These are phyloP conservation scores for Mimas tiliae DNA, from an alignment of 2,888 invertebrate genomes.

Conservation along the genomic window DNA sequence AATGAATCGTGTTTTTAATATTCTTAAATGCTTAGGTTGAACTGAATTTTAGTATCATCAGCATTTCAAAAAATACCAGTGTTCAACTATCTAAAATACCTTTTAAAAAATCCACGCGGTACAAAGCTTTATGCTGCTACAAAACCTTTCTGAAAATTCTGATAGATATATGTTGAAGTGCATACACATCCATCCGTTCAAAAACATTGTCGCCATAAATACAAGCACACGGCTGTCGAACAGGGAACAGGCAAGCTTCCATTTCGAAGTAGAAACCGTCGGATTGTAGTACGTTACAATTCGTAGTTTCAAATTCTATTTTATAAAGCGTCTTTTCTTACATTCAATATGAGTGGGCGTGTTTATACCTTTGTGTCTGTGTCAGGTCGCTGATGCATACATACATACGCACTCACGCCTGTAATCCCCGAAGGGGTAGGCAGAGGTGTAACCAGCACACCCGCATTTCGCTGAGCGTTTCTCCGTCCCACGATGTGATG, in stretches of 20 bases:
- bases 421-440: too few relatives aligned
- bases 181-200: conserved; percentile 24
- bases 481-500: too few relatives aligned
- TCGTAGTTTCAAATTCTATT: conserved; percentile 9
- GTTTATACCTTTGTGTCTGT: too few relatives aligned
- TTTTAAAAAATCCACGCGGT: conserved; percentile 8
- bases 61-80: neutral
- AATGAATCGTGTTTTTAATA: too few relatives aligned
- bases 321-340: conserved; percentile 19
- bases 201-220: conserved; percentile 24
- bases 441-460: too few relatives aligned
- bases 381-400: too few relatives aligned
- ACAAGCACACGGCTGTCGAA: conserved; percentile 7
- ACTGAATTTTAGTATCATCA: too few relatives aligned
- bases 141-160: conserved; percentile 20
- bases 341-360: conserved; percentile 7
- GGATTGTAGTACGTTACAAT: neutral
- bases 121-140: conserved; percentile 14
- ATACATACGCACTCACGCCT: too few relatives aligned
- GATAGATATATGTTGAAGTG: conserved; percentile 23
- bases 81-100: too few relatives aligned
- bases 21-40: too few relatives aligned
- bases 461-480: too few relatives aligned
- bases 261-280: conserved; percentile 16
- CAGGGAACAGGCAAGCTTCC: conserved; percentile 14